Base-by-base conservation (phyloP, 2,113 vertebrate genomes). In the Amblyornis subalaris region DNA sequence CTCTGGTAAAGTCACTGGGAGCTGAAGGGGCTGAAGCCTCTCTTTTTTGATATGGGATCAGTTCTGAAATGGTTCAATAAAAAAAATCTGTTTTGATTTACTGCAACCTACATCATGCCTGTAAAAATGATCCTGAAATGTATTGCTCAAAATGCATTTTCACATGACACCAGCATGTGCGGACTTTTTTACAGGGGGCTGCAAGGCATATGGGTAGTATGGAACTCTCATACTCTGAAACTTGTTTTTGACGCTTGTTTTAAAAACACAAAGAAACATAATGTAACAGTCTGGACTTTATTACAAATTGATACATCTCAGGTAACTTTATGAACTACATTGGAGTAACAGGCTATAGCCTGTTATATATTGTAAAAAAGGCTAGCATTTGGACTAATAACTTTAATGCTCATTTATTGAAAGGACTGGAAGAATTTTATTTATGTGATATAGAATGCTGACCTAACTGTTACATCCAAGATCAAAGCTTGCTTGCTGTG, bases 61-160 rank as follows among this genome's bases (percentile, higher is more conserved):
- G 47, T 75, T 80, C 33, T 93, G 54, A 91, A 93, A 66, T 66
- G 13, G 50, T 77, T 83, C 35, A 83, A 26, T 40, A 58, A 65
- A 45, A 79, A 81, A 24, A 17, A 55, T 28, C 28, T 65, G 33
- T 67, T 95, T 85, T 90, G 51, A 40, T 94, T 75, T 53, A 33
- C 17, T 16, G 2, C 38, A 29, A 2, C 82, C 25, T 90, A 57
- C 62, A 29, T 74, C 5, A 14, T 71, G 20, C 42, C 71, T 67
- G 26, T 82, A 89, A 92, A 90, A 95, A 73, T 7, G 28, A 31
- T 38, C 21, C 47, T 88, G 14, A 88, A 92, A 71, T 76, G 45
- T 47, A 40, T 60, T 55, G 67, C 38, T 95, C 18, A 77, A 35
- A 75, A 85, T 87, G 72, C 26, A 45, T 92, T 95, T 96, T 91